Conservation (phyloP, 2,797 vertebrate species). For the Tinamus major region DNA sequence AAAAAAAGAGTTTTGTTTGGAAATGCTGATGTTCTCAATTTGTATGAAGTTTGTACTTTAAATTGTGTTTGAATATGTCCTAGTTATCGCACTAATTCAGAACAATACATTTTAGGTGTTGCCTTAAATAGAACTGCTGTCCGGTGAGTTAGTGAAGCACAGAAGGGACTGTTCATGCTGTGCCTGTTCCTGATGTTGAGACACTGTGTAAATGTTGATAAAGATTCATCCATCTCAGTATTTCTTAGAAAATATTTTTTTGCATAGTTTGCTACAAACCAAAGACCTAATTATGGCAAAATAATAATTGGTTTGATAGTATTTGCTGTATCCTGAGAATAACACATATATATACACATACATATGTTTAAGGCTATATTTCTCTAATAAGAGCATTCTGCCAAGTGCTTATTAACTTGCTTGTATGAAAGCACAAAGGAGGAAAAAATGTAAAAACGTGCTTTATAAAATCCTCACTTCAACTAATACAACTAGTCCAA, state of each 20-base stretch:
- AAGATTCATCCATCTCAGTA: background rate
- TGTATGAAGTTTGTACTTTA: background rate
- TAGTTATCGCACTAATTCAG: conserved; percentile 41
- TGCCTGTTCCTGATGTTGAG: background rate
- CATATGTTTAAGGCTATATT: background rate
- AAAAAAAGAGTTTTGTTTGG: background rate
- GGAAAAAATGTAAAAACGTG: background rate
- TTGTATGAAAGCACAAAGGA: background rate
- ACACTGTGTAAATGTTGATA: background rate
- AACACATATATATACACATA: background rate
- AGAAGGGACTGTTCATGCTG: background rate
- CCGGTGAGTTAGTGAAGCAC: conserved; percentile 2
- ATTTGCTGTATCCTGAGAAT: background rate
- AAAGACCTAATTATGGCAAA: background rate
- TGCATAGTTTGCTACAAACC: background rate
- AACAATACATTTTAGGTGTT: conserved; percentile 41
- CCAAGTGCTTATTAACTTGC: background rate
- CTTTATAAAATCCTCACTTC: background rate
- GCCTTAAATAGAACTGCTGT: conserved; percentile 23
- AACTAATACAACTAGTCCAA: background rate
- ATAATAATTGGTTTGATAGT: background rate
- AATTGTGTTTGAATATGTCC: conserved; percentile 23
- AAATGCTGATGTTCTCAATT: background rate
- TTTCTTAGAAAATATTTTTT: background rate
- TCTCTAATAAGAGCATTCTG: background rate